phyloP scores from a whole-genome alignment of 2,797 vertebrate species.

The Anguilla anguilla region DNA sequence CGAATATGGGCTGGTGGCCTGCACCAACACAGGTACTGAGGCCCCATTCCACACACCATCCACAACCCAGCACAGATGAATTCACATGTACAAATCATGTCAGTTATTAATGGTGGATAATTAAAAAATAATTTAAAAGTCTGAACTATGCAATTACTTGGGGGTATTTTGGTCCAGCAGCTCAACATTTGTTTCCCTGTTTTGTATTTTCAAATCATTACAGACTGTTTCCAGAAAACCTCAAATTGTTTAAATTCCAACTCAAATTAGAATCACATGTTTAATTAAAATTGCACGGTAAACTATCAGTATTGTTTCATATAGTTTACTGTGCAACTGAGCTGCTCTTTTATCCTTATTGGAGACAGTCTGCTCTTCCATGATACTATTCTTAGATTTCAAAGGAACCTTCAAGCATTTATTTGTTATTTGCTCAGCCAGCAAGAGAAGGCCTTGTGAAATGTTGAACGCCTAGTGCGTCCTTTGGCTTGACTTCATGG shows the following conservation, averaged over 20 bases:
- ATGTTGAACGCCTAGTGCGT: not conserved
- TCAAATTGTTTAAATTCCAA: not conserved
- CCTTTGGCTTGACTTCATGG: not conserved
- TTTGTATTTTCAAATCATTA: no score
- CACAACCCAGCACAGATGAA: not conserved
- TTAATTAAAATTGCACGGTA: not conserved
- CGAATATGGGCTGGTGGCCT: slow-evolving; percentile 78
- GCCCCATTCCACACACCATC: slow-evolving; percentile 28
- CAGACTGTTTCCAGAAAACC: not conserved
- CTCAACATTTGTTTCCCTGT: no score
- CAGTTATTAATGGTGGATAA: not conserved
- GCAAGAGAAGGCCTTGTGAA: not conserved
- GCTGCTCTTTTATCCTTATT: not conserved
- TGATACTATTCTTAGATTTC: not conserved
- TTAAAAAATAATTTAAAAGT: not conserved
- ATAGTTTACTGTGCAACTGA: not conserved
- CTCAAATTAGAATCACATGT: not conserved
- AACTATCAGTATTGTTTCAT: not conserved
- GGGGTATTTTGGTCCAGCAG: no score
- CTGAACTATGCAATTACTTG: not conserved
- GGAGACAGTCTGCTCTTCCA: not conserved
- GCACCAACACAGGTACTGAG: slow-evolving; percentile 77
- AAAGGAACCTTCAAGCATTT: not conserved
- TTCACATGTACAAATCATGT: not conserved
- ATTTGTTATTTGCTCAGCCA: not conserved